Percentiles rank a stretch among this genome's conserved stretches.
These are phyloP conservation scores for Trissolcus basalis DNA, from an alignment of 1,140 invertebrate genomes.

Conservation along the genomic window DNA sequence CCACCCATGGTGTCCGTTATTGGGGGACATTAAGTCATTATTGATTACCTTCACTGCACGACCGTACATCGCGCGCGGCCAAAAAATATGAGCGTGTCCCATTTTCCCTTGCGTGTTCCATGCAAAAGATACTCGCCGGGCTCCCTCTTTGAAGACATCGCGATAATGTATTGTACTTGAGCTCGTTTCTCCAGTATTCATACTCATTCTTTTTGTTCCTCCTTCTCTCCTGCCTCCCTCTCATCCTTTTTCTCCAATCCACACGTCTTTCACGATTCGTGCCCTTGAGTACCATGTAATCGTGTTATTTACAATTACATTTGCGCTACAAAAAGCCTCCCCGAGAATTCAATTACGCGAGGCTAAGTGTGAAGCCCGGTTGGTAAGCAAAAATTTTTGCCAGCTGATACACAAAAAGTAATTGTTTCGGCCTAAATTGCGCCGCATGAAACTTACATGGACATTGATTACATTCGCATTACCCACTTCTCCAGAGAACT, in stretches of 20 bases:
- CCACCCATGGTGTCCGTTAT: conserved; percentile 74
- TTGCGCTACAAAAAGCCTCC: conserved; percentile 30
- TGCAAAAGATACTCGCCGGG: conserved; percentile 47
- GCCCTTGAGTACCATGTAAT: conserved; percentile 37
- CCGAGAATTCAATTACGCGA: conserved; percentile 43
- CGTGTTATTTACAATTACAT: conserved; percentile 55
- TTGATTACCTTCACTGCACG: conserved; percentile 70
- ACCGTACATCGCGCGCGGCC: conserved; percentile 57
- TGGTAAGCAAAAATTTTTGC: conserved; percentile 22
- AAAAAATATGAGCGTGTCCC: conserved; percentile 46
- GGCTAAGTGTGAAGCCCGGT: conserved; percentile 24
- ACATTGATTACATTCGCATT: too few relatives aligned
- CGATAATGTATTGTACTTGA: conserved; percentile 61
- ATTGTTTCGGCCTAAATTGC: too few relatives aligned
- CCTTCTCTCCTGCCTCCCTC: conserved; percentile 8
- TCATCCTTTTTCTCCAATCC: neutral
- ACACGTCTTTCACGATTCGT: conserved; percentile 39
- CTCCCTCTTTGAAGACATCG: conserved; percentile 55
- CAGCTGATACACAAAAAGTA: too few relatives aligned
- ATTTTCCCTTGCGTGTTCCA: conserved; percentile 50
- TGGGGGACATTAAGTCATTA: conserved; percentile 75
- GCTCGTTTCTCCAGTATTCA: conserved; percentile 29
- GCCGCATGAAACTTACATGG: too few relatives aligned
- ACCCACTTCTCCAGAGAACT: too few relatives aligned
- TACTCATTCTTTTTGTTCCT: neutral